Evolutionary conservation across 2,888 invertebrate genomes (phyloP).

Genomic region (Drosophila lacicola): DNA sequence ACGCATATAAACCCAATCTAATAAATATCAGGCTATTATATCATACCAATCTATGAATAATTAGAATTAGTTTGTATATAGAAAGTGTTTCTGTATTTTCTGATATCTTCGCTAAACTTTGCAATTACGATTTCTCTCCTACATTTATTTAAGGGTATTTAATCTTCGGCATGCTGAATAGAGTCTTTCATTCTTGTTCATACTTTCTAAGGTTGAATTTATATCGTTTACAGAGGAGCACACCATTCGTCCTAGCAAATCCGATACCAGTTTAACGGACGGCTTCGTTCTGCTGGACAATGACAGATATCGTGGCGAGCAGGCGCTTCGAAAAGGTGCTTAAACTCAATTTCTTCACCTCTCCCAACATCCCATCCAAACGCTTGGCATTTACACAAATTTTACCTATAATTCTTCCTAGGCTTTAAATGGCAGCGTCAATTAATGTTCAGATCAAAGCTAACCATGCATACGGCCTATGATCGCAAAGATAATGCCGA

Average conservation of each 20-base stretch:
- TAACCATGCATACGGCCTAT: conserved; percentile 99
- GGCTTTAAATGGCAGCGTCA: conserved; percentile 96
- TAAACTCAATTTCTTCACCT: not conserved
- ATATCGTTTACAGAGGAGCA: conserved; percentile 85
- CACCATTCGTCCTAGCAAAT: conserved; percentile 93
- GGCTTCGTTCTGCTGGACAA: conserved; percentile 92
- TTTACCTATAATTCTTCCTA: conserved; percentile 59
- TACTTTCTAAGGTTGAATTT: conserved; percentile 9
- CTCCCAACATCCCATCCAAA: not conserved
- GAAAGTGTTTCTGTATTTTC: no score
- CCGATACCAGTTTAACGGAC: conserved; percentile 95
- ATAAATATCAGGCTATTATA: no score
- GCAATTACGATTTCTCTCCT: no score
- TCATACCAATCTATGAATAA: no score
- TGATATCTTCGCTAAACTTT: no score
- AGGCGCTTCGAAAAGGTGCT: conserved; percentile 84
- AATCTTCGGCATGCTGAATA: no score
- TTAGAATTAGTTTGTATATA: no score
- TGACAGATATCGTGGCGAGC: conserved; percentile 82
- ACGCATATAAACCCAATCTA: no score
- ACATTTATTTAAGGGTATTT: no score
- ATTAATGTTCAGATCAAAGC: conserved; percentile 95
- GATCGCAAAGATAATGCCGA: conserved; percentile 98
- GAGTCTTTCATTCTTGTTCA: no score
- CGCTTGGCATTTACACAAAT: conserved; percentile 14